Percentiles rank a stretch among this genome's conserved stretches.
Evolutionary conservation across 2,113 vertebrate genomes (phyloP).

Genomic region (Noctilio leporinus): DNA sequence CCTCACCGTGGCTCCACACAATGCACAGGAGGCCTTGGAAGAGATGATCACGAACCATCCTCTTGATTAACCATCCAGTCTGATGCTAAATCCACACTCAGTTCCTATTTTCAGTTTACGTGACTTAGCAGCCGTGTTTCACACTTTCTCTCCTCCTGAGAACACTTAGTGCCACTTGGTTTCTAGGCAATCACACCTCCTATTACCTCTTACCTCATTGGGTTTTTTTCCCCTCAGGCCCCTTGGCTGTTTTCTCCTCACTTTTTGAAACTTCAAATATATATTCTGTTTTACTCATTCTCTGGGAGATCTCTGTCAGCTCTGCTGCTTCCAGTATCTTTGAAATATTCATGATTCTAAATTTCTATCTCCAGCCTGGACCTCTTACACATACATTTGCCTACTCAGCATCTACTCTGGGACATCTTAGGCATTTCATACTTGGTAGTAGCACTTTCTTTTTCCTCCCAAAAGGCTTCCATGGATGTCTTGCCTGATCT

Average conservation of each 20-base stretch:
- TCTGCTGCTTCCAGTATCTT: background rate
- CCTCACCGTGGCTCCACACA: background rate
- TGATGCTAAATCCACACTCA: background rate
- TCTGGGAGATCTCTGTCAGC: background rate
- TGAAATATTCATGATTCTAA: background rate
- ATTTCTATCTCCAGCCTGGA: background rate
- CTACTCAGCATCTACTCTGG: background rate
- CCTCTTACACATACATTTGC: background rate
- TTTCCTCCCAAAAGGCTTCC: background rate
- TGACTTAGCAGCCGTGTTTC: background rate
- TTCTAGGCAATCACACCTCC: background rate
- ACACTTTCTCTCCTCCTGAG: background rate
- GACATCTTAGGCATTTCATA: background rate
- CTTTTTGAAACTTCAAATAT: background rate
- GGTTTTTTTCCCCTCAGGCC: background rate
- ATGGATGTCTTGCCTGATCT: background rate
- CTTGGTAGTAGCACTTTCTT: no score
- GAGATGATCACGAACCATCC: fast-evolving
- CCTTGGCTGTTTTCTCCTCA: background rate
- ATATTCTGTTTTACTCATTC: background rate
- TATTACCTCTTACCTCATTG: background rate
- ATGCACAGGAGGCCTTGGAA: background rate
- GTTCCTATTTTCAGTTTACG: background rate
- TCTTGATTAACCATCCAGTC: background rate
- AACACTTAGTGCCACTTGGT: background rate